phyloP scores from a whole-genome alignment of 2,113 vertebrate species.

The Pica pica region DNA sequence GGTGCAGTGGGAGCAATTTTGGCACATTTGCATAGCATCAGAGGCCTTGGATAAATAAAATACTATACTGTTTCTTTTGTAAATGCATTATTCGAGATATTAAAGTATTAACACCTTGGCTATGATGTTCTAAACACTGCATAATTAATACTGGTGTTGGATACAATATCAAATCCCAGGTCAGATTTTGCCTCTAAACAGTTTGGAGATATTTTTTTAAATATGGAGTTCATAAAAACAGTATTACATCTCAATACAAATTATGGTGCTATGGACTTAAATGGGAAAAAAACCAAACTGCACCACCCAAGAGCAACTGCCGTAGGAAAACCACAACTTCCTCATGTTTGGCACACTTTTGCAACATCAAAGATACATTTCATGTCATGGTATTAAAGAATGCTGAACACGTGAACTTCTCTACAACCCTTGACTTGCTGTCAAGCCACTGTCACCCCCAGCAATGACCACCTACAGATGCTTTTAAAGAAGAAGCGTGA shows the following conservation, averaged over 20 bases:
- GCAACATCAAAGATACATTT: neutral
- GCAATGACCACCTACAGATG: neutral
- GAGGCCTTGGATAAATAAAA: neutral
- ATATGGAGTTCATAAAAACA: neutral
- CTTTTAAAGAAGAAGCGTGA: neutral
- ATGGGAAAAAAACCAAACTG: neutral
- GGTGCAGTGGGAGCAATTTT: neutral
- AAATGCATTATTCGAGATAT: neutral
- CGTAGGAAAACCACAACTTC: accelerated
- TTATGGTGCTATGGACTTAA: neutral
- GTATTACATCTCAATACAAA: neutral
- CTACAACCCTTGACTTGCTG: neutral
- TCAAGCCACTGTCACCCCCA: neutral
- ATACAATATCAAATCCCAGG: neutral
- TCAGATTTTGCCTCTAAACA: neutral
- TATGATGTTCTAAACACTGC: neutral
- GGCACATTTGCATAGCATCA: neutral
- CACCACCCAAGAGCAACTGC: neutral
- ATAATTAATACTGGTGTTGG: neutral
- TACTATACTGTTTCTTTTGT: neutral
- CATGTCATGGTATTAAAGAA: neutral
- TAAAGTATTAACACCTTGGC: neutral
- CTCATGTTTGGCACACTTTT: neutral
- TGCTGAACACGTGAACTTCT: neutral
- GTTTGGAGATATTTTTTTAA: too few species aligned